Evolutionary conservation across 2,113 vertebrate genomes (phyloP).

Genomic region (Sula dactylatra): DNA sequence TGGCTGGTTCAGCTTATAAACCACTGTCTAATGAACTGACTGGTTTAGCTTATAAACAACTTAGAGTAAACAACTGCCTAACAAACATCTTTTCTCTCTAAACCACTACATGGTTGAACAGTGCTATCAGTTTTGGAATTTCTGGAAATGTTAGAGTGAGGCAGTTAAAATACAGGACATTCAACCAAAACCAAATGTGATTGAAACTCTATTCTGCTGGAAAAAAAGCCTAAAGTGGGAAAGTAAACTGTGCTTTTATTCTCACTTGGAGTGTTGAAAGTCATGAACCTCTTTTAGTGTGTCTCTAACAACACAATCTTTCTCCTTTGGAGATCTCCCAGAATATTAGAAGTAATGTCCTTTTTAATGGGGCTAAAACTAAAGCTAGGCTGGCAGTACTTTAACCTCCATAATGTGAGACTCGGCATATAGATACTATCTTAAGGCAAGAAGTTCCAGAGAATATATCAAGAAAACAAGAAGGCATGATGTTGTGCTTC

Average conservation of each 20-base stretch:
- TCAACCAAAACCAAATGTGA: background rate
- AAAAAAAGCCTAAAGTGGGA: background rate
- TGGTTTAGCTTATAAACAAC: background rate
- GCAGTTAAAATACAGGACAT: background rate
- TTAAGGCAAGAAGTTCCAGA: background rate
- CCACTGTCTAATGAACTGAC: background rate
- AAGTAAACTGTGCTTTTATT: background rate
- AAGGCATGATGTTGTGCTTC: background rate
- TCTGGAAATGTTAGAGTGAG: background rate
- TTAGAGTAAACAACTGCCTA: background rate
- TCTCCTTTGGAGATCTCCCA: background rate
- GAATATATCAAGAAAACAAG: background rate
- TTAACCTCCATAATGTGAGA: background rate
- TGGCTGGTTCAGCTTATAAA: background rate
- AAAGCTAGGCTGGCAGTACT: background rate
- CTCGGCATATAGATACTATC: background rate
- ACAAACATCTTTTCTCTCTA: background rate
- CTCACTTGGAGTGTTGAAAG: background rate
- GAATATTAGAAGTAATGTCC: background rate
- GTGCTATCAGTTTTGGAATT: background rate
- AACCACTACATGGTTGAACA: background rate
- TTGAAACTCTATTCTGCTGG: background rate
- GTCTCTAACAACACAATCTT: background rate
- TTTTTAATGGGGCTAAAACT: background rate
- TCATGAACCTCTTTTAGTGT: background rate